phyloP scores from a whole-genome alignment of 2,113 vertebrate species.

The Rana temporaria region DNA sequence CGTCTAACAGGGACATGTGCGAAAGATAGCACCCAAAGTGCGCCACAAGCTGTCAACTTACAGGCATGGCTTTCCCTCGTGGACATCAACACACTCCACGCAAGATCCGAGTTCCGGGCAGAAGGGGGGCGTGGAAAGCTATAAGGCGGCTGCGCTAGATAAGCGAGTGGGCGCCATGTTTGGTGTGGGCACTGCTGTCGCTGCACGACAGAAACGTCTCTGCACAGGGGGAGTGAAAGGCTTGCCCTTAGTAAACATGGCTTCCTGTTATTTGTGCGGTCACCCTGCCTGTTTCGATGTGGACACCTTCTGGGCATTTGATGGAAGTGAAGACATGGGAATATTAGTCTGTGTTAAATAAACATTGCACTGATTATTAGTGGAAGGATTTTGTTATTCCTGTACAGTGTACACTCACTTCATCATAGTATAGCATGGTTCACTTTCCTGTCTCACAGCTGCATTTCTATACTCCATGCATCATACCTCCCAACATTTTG shows the following conservation, averaged over 20 bases:
- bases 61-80: constrained; percentile 39
- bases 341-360: no score
- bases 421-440: no score
- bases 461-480: no score
- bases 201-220: background rate
- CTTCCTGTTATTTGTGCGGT: background rate
- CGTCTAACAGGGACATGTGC: background rate
- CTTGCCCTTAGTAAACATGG: background rate
- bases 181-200: background rate
- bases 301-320: no score
- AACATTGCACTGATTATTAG: no score
- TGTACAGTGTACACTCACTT: no score
- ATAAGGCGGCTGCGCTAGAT: background rate
- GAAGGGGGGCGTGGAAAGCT: background rate
- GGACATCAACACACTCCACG: constrained; percentile 35
- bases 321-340: no score
- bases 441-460: no score
- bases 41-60: constrained; percentile 39
- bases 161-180: constrained; percentile 14
- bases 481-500: no score
- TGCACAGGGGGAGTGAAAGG: no score
- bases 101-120: constrained; percentile 9
- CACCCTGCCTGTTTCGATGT: no score
- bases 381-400: no score
- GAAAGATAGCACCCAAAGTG: background rate